Evolutionary conservation across 2,113 vertebrate species (phyloP).

Genomic region (Oceanodroma tethys): DNA sequence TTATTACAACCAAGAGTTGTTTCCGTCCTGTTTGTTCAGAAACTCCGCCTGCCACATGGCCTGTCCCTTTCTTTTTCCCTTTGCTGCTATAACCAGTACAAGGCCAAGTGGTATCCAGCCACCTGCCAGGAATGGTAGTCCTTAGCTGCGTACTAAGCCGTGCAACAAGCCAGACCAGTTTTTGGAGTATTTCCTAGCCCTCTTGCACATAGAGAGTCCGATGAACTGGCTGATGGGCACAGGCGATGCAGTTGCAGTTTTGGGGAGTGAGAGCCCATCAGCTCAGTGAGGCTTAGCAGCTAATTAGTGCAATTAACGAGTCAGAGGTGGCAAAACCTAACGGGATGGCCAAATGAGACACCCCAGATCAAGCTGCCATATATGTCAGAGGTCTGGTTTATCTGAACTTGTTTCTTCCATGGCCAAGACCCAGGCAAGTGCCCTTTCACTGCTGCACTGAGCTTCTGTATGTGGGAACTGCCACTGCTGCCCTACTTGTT

Average conservation of each 20-base stretch:
- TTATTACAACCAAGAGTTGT: neutral
- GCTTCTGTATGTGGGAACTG: neutral
- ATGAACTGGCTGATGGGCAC: neutral
- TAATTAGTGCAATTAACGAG: neutral
- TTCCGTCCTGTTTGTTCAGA: neutral
- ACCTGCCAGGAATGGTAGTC: neutral
- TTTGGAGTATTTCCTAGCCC: neutral
- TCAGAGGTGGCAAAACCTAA: neutral
- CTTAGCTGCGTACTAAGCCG: neutral
- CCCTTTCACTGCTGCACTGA: neutral
- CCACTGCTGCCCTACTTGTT: neutral
- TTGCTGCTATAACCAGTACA: neutral
- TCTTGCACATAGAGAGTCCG: neutral
- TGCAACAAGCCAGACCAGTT: neutral
- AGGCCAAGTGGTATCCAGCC: neutral
- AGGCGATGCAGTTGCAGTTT: neutral
- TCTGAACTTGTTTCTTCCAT: neutral
- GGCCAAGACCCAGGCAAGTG: neutral
- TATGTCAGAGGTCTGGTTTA: neutral
- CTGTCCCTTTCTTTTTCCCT: neutral
- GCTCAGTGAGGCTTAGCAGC: neutral
- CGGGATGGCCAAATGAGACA: neutral
- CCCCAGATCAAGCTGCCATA: neutral
- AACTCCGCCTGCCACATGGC: neutral
- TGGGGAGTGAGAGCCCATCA: neutral